Base-by-base conservation (phyloP, 2,888 invertebrate species). In the Parnassius smintheus region DNA sequence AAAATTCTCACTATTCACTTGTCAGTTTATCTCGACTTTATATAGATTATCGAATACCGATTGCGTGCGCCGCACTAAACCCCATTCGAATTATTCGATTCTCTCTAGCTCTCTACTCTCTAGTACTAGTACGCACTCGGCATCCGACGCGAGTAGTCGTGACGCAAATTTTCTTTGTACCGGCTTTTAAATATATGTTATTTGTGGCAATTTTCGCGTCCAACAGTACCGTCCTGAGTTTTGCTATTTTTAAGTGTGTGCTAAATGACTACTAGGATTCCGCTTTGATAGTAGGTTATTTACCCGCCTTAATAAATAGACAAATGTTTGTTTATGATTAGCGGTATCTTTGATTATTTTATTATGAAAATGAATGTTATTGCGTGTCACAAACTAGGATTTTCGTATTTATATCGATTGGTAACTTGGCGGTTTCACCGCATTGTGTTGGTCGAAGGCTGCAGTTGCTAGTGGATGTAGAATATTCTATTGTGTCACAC, bases 11-110 rank as follows among this genome's bases (percentile, higher is more conserved):
- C 46, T 60, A 62, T 65, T 42, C 50, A 65, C 61, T 44, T 66
- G 65, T 65, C 57, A 68, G 68, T 72, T 72, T 73, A 78, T 80
- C 75, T 79, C 77, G 78, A 79, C 74, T 89, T 86, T 85, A 87
- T 86, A 81, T 77, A 56, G 61, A 56, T 60, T 57, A 62, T 66
- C 56, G 64, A 59, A 66, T 63, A 66, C 66, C 70, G 61, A 63
- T 63, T 83, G 86, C 86, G 84, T 87, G 88, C 86, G 83, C 89
- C 81, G 75, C 90, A 86, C 88, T 88, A 88, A 69, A 68, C 71
- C 63, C 0, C 64, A 68, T 70, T 73, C 71, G 71, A 71, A 84
- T 79, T 63, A 68, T 70, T 73, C 71, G 71, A 71, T 84, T 79
- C 77, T 78, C 75, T 82, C 77, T 75, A n/a, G n/a, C n/a, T n/a